Conservation (phyloP, 30 jellyfish, hydroid and myxozoan species). For the Aurelia coerulea region DNA sequence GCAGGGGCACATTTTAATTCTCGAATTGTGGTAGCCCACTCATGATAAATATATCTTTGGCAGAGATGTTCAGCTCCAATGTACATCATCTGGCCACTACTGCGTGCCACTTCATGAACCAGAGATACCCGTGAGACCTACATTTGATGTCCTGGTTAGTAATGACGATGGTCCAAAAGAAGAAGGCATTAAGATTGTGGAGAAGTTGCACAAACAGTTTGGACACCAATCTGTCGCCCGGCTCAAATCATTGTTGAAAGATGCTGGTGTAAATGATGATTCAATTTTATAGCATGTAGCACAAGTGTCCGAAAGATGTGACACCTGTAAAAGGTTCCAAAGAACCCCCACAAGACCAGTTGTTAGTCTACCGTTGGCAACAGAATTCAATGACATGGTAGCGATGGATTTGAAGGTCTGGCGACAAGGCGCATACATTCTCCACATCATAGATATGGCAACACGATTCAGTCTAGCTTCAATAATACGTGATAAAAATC, state of each 20-base stretch:
- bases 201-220: slow-evolving; percentile 30
- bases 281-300: not conserved
- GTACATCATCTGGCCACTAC: slow-evolving; percentile 15
- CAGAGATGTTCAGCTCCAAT: slow-evolving; percentile 2
- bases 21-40: too few species aligned
- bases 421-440: slow-evolving; percentile 5
- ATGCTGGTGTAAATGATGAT: slow-evolving; percentile 5
- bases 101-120: slow-evolving; percentile 12
- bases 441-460: not conserved
- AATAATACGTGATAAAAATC: not conserved
- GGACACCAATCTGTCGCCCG: slow-evolving; percentile 34
- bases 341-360: slow-evolving; percentile 3
- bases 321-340: slow-evolving; percentile 6
- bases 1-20: too few species aligned
- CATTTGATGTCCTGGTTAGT: not conserved
- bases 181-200: not conserved
- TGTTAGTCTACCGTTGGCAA: not conserved
- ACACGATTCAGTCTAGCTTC: not conserved
- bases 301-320: slow-evolving; percentile 2
- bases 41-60: too few species aligned
- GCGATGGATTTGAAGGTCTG: slow-evolving; percentile 7
- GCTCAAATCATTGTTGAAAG: not conserved
- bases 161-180: not conserved
- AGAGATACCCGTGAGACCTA: slow-evolving; percentile 12
- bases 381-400: not conserved